phyloP scores from a whole-genome alignment of 2,797 vertebrate genomes.

The Centroberyx gerrardi region DNA sequence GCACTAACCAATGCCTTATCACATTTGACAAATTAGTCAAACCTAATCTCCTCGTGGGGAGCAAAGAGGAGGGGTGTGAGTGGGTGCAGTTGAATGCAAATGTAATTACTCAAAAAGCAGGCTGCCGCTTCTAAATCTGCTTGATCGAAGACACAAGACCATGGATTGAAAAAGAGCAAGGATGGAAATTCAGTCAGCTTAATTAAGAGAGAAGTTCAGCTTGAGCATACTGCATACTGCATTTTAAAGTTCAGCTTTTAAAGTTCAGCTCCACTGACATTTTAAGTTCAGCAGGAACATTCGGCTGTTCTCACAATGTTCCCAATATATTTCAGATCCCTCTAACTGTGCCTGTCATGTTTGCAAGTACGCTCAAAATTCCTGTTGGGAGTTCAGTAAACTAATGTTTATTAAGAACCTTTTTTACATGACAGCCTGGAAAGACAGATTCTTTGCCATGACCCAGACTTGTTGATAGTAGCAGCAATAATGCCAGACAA shows the following conservation, averaged over 20 bases:
- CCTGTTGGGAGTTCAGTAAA: constrained; percentile 51
- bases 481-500: constrained; percentile 75
- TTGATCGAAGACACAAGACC: background rate
- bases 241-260: too few species aligned
- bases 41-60: constrained; percentile 64
- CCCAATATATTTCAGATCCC: background rate
- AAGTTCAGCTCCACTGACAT: background rate
- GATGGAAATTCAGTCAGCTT: background rate
- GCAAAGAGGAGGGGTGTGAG: constrained; percentile 9
- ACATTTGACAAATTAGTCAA: constrained; percentile 71
- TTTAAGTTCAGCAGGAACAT: background rate
- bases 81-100: constrained; percentile 38
- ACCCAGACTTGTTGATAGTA: constrained; percentile 70
- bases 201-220: background rate
- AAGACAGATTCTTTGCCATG: constrained; percentile 44
- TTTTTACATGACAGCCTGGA: constrained; percentile 63
- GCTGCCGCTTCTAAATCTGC: constrained; percentile 3
- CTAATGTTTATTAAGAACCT: constrained; percentile 79
- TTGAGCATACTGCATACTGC: too few species aligned
- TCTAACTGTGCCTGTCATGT: background rate
- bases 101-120: constrained; percentile 64
- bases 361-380: constrained; percentile 25
- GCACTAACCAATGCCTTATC: constrained; percentile 46
- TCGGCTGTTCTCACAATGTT: background rate
- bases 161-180: background rate